Percentiles rank a stretch among this genome's conserved stretches.
Conservation (phyloP, 2,888 invertebrate genomes). For the Drepana falcataria region DNA sequence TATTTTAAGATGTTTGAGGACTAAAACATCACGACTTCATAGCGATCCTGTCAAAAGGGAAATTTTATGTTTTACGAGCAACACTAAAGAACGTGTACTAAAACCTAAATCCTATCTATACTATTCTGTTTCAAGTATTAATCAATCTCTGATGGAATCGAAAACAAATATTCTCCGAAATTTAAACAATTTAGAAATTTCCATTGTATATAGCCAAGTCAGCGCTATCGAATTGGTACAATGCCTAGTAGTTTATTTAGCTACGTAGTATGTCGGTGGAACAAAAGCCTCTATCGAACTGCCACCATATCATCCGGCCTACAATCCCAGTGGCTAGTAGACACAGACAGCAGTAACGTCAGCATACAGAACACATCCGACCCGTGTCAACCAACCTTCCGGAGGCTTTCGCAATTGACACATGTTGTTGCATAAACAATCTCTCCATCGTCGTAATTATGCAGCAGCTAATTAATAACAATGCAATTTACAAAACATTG, state of each 20-base stretch:
- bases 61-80: constrained; percentile 6
- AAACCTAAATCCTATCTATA: background rate
- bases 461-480: background rate
- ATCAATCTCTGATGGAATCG: background rate
- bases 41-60: constrained; percentile 21
- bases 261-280: background rate
- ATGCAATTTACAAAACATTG: background rate
- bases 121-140: background rate
- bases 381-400: constrained; percentile 31
- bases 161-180: background rate
- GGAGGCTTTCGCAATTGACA: constrained; percentile 28
- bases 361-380: constrained; percentile 27
- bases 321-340: background rate
- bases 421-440: constrained; percentile 21
- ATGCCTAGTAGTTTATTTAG: background rate
- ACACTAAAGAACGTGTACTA: constrained; percentile 4
- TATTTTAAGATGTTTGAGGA: constrained; percentile 14
- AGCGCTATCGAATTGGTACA: background rate
- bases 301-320: constrained; percentile 4
- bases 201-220: background rate
- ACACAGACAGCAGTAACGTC: constrained; percentile 19
- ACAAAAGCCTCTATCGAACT: background rate
- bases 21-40: constrained; percentile 8
- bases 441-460: constrained; percentile 1
- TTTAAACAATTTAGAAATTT: too few species aligned